Conservation (phyloP, 2,113 vertebrate genomes). For the Labeo rohita region DNA sequence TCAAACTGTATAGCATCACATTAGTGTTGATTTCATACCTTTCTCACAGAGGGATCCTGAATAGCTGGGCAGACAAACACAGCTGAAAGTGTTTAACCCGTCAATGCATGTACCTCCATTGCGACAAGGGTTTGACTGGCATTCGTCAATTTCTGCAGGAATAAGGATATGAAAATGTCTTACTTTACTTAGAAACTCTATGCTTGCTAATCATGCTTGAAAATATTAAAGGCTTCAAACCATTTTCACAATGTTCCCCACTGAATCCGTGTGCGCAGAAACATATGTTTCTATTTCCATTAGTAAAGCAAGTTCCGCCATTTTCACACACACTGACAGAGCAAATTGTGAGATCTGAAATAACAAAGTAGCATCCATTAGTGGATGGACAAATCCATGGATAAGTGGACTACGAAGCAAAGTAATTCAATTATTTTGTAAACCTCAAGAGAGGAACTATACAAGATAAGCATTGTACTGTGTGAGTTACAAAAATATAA, state of each 20-base stretch:
- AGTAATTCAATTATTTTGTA: not conserved
- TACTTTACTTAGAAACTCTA: not conserved
- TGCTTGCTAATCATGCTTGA: not conserved
- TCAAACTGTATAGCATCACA: not conserved
- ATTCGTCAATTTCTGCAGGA: conserved; percentile 88
- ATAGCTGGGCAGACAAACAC: conserved; percentile 94
- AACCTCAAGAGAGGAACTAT: not conserved
- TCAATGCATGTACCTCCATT: conserved; percentile 94
- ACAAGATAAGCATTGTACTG: not conserved
- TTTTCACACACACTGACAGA: conserved; percentile 80
- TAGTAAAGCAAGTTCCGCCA: conserved; percentile 85
- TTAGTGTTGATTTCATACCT: conserved; percentile 76
- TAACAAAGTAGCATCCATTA: conserved; percentile 24
- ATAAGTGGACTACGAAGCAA: not conserved
- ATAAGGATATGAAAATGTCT: not conserved
- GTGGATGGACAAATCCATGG: not conserved
- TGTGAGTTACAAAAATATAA: not conserved
- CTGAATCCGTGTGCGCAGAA: conserved; percentile 86
- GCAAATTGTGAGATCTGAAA: conserved; percentile 80
- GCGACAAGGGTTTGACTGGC: conserved; percentile 89
- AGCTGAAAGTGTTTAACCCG: conserved; percentile 82
- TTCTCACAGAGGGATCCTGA: conserved; percentile 86
- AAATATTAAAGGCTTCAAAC: conserved; percentile 64
- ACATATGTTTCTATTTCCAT: conserved; percentile 78
- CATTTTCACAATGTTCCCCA: conserved; percentile 86